These are phyloP conservation scores for Macheiramphus alcinus DNA, from an alignment of 2,113 vertebrate genomes.

Conservation along the genomic window DNA sequence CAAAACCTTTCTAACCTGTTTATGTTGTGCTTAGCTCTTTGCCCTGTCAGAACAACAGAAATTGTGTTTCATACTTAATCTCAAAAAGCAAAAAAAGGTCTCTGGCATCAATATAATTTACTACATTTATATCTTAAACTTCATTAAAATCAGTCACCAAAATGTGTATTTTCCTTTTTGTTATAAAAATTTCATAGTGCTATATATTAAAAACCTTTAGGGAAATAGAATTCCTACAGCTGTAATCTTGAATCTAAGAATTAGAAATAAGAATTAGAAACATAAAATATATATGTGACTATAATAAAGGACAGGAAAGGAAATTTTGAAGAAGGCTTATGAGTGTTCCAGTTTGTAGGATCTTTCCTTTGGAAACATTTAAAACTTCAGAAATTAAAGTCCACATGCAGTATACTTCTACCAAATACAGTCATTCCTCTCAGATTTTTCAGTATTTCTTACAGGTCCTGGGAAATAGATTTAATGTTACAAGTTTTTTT, in stretches of 20 bases:
- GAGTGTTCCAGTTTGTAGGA: background rate
- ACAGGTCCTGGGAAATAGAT: background rate
- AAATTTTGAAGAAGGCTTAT: background rate
- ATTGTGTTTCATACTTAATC: background rate
- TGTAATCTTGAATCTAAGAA: background rate
- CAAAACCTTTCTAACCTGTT: background rate
- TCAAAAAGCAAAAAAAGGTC: background rate
- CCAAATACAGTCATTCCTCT: background rate
- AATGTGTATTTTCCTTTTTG: background rate
- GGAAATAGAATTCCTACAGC: constrained; percentile 12
- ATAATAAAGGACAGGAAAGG: background rate
- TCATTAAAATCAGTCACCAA: background rate
- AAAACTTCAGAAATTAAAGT: background rate
- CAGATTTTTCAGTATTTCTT: background rate
- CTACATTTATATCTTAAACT: background rate
- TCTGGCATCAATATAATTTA: background rate
- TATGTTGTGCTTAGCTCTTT: background rate
- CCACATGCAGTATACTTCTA: background rate
- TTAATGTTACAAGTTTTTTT: background rate
- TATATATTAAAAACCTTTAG: constrained; percentile 46
- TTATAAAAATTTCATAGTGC: constrained; percentile 29
- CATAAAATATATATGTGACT: constrained; percentile 27
- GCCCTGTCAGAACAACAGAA: background rate
- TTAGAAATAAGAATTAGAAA: background rate
- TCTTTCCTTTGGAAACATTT: background rate